phyloP scores from a whole-genome alignment of 2,113 vertebrate genomes.

The Ceratotherium simum region DNA sequence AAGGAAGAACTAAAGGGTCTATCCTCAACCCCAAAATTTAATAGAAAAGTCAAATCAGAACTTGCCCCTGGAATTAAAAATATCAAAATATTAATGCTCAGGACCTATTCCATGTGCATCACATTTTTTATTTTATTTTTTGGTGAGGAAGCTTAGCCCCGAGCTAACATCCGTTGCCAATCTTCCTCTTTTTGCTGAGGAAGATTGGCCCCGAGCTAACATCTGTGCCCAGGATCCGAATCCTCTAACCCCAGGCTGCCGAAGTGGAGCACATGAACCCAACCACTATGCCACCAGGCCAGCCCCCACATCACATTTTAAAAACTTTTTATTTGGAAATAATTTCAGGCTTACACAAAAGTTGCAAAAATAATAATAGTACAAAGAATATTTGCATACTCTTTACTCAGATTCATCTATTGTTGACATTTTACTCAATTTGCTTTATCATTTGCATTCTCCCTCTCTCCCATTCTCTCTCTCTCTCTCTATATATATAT shows the following conservation, averaged over 20 bases:
- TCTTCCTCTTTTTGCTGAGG: no score
- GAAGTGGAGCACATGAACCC: no score
- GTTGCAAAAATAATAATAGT: background rate
- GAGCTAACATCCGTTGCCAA: no score
- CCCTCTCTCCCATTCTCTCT: background rate
- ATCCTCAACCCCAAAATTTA: background rate
- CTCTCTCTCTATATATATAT: background rate
- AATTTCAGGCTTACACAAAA: background rate
- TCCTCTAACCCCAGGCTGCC: no score
- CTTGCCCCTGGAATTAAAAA: conserved; percentile 6
- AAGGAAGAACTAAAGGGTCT: background rate
- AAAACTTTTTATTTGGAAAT: conserved; percentile 23
- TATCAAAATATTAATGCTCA: conserved; percentile 26
- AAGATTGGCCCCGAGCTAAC: no score
- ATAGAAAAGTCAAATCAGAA: background rate
- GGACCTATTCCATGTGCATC: background rate
- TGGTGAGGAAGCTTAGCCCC: no score
- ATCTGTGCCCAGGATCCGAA: no score
- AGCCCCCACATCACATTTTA: no score
- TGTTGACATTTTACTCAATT: conserved; percentile 3
- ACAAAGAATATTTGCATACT: background rate
- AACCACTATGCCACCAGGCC: no score
- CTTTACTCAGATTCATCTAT: background rate
- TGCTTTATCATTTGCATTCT: background rate
- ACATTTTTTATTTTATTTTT: background rate